Percentiles rank a stretch among this genome's conserved stretches.
These are phyloP conservation scores for Cynodonichthys magdalenae DNA, from an alignment of 2,797 vertebrate species.

Conservation along the genomic window DNA sequence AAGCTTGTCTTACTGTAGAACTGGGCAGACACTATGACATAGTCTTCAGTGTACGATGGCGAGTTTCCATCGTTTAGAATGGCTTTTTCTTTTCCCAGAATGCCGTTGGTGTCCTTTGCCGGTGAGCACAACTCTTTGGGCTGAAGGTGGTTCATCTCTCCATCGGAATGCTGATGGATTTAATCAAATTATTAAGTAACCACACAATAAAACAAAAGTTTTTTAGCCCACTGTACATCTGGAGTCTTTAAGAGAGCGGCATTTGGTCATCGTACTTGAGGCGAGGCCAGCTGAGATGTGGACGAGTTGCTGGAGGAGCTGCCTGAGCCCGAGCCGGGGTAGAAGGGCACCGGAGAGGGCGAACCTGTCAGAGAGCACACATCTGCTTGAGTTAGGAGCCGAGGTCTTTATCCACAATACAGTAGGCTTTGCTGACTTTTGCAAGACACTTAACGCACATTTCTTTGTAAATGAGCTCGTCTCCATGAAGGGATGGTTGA, in stretches of 20 bases:
- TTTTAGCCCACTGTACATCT: conserved; percentile 5
- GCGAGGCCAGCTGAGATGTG: conserved; percentile 89
- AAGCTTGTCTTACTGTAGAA: conserved; percentile 82
- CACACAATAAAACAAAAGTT: background rate
- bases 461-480: conserved; percentile 87
- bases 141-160: conserved; percentile 84
- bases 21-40: conserved; percentile 92
- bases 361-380: conserved; percentile 74
- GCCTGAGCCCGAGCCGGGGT: conserved; percentile 86
- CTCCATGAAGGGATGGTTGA: conserved; percentile 93
- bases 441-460: conserved; percentile 80
- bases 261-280: conserved; percentile 79
- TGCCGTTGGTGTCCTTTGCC: conserved; percentile 70
- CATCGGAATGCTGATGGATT: conserved; percentile 81
- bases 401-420: conserved; percentile 4
- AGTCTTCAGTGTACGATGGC: conserved; percentile 89
- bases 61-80: conserved; percentile 83
- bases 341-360: conserved; percentile 85
- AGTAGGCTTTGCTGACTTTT: background rate
- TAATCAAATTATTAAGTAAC: background rate
- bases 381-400: conserved; percentile 11
- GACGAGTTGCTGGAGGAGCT: conserved; percentile 93
- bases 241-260: background rate
- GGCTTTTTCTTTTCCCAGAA: conserved; percentile 82
- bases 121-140: conserved; percentile 80